Conservation (phyloP, 2,797 vertebrate species). For the Epinephelus malabaricus region DNA sequence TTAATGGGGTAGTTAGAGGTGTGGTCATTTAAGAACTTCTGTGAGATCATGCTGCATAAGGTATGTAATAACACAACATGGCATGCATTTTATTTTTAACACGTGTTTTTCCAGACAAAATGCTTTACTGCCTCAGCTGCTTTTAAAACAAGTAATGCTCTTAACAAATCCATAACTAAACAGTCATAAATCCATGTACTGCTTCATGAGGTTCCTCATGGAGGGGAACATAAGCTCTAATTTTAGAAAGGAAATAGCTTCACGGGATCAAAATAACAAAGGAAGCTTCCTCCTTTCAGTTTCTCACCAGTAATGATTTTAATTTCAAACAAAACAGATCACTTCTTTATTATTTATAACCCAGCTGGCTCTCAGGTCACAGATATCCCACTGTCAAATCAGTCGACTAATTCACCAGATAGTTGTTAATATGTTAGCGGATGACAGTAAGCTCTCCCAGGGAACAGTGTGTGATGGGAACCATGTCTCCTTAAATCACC, state of each 20-base stretch:
- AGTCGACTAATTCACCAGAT: background rate
- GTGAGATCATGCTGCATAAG: background rate
- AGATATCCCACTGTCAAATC: slow-evolving; percentile 30
- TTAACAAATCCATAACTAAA: slow-evolving; percentile 30
- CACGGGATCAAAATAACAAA: slow-evolving; percentile 25
- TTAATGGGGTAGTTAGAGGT: no score
- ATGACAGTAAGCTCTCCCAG: slow-evolving; percentile 28
- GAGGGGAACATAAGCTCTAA: slow-evolving; percentile 31
- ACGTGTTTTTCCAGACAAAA: slow-evolving; percentile 13
- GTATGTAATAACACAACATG: background rate
- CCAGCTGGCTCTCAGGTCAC: slow-evolving; percentile 14
- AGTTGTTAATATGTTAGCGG: slow-evolving; percentile 20
- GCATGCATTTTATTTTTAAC: background rate
- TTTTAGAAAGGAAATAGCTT: slow-evolving; percentile 31
- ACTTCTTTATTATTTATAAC: slow-evolving; percentile 29
- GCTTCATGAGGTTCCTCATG: slow-evolving; percentile 9
- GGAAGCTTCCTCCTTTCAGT: slow-evolving; percentile 13
- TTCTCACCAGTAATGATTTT: slow-evolving; percentile 24
- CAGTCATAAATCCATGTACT: slow-evolving; percentile 36
- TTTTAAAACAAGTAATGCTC: slow-evolving; percentile 22
- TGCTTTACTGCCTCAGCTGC: slow-evolving; percentile 9
- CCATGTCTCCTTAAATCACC: slow-evolving; percentile 49
- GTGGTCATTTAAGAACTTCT: no score
- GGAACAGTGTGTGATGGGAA: slow-evolving; percentile 54
- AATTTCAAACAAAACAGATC: background rate